Conservation (phyloP, 1,140 invertebrate species). For the Pseudomyrmex concolor region DNA sequence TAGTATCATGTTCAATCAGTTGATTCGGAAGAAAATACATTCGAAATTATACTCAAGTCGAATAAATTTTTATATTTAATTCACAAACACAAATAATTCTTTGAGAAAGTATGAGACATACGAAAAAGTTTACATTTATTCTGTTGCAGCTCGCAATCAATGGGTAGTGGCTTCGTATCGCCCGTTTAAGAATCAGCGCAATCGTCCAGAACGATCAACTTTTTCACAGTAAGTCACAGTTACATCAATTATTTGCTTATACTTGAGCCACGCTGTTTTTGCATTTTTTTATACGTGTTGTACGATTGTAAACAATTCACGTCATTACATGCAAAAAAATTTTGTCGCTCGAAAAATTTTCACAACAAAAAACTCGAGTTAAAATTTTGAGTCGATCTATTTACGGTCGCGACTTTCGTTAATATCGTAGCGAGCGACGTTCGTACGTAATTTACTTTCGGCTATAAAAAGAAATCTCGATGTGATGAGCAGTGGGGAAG, state of each 20-base stretch:
- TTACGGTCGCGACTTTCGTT: not conserved
- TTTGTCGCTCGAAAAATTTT: not conserved
- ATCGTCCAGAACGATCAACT: slow-evolving; percentile 46
- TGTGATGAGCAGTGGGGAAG: not conserved
- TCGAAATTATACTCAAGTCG: too few species aligned
- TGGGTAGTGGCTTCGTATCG: slow-evolving; percentile 88
- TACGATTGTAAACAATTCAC: not conserved
- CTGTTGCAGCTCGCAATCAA: slow-evolving; percentile 86
- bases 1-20: too few species aligned
- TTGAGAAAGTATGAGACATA: not conserved
- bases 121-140: not conserved
- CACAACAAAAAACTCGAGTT: not conserved
- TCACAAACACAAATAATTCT: not conserved
- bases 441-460: slow-evolving; percentile 41
- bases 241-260: not conserved
- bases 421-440: slow-evolving; percentile 20
- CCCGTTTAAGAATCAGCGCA: slow-evolving; percentile 84
- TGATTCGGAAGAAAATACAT: not conserved
- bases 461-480: slow-evolving; percentile 26
- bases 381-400: not conserved
- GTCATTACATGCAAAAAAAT: too few species aligned
- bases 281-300: not conserved
- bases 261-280: not conserved
- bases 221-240: slow-evolving; percentile 76
- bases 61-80: slow-evolving; percentile 1